Percentiles rank a stretch among this genome's conserved stretches.
Evolutionary conservation across 2,797 vertebrate genomes (phyloP).

Genomic region (Spinus olivaceus): DNA sequence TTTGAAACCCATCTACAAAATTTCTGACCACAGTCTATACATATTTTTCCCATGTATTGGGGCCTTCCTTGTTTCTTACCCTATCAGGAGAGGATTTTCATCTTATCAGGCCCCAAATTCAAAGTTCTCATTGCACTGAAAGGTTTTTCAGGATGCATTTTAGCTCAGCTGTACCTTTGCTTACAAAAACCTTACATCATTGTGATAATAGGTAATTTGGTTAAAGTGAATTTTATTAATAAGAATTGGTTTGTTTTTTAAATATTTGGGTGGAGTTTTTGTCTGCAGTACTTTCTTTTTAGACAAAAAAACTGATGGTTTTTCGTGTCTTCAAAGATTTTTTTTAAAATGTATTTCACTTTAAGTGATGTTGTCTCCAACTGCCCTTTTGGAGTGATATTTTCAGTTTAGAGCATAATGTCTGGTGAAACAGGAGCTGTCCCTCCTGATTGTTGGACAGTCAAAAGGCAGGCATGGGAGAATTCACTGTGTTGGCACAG

Average conservation of each 20-base stretch:
- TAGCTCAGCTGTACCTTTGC: not conserved
- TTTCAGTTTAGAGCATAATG: not conserved
- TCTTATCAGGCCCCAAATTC: not conserved
- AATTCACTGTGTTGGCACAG: not conserved
- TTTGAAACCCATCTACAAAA: not conserved
- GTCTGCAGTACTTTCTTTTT: not conserved
- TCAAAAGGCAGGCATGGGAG: not conserved
- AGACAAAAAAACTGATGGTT: not conserved
- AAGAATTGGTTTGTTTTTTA: not conserved
- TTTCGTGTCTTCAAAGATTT: not conserved
- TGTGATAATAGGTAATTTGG: not conserved
- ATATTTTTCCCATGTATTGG: not conserved
- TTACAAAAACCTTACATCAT: not conserved
- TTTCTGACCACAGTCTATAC: not conserved
- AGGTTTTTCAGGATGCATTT: not conserved
- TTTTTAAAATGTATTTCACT: not conserved
- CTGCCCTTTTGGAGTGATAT: not conserved
- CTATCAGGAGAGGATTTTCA: not conserved
- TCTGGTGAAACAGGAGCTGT: not conserved
- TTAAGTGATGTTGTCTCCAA: not conserved
- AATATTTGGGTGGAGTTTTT: not conserved
- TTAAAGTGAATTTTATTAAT: not conserved
- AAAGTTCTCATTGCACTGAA: not conserved
- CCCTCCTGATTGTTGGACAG: not conserved
- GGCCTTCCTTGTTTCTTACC: not conserved